These are phyloP conservation scores for Dendroctonus valens DNA, from an alignment of 1,140 invertebrate species.

Conservation along the genomic window DNA sequence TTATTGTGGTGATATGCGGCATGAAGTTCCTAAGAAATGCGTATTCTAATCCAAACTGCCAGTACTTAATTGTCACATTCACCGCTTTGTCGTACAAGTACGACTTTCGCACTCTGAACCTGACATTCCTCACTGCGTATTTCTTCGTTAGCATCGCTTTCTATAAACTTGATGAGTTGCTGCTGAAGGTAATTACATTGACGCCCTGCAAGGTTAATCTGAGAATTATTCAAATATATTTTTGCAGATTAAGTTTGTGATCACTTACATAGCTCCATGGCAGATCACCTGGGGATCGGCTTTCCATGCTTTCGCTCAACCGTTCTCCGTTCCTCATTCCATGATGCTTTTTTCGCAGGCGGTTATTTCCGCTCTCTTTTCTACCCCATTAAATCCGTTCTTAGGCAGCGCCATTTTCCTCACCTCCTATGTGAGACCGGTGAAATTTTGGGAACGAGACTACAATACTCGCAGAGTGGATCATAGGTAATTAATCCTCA, in stretches of 20 bases:
- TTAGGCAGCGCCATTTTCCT: slow-evolving; percentile 95
- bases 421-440: slow-evolving; percentile 93
- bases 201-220: background rate
- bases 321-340: slow-evolving; percentile 97
- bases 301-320: slow-evolving; percentile 99
- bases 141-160: slow-evolving; percentile 87
- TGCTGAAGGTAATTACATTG: slow-evolving; percentile 66
- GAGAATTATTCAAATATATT: slow-evolving; percentile 11
- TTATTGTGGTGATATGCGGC: slow-evolving; percentile 84
- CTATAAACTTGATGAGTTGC: slow-evolving; percentile 80
- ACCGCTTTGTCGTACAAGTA: slow-evolving; percentile 85
- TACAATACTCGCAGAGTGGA: slow-evolving; percentile 97
- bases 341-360: slow-evolving; percentile 97
- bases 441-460: slow-evolving; percentile 99
- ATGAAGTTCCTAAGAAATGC: slow-evolving; percentile 86
- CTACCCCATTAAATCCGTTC: slow-evolving; percentile 87
- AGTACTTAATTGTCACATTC: slow-evolving; percentile 92
- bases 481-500: slow-evolving; percentile 62
- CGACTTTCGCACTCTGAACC: slow-evolving; percentile 73
- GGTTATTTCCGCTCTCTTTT: slow-evolving; percentile 85
- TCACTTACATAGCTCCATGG: slow-evolving; percentile 99
- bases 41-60: slow-evolving; percentile 88
- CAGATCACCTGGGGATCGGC: slow-evolving; percentile 99
- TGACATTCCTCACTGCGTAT: slow-evolving; percentile 91
- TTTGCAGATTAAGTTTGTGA: slow-evolving; percentile 88